Conservation (phyloP, 1,140 invertebrate species). For the Drosophila suzukii region DNA sequence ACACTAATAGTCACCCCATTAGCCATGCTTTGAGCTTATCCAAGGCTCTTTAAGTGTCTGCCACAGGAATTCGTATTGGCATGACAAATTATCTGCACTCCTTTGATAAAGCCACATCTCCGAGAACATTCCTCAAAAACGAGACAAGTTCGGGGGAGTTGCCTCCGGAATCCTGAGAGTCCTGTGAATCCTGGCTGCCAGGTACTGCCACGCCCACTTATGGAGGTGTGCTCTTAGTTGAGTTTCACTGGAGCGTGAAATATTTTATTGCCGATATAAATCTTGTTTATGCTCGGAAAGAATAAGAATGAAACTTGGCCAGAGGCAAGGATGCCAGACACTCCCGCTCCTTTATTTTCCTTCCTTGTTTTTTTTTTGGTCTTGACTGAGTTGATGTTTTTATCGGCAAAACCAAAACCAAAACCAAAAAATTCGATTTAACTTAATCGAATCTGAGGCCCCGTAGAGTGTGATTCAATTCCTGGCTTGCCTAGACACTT, state of each 20-base stretch:
- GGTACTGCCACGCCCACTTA: constrained; percentile 6
- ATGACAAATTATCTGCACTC: constrained; percentile 45
- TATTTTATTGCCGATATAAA: constrained; percentile 75
- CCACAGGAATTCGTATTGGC: constrained; percentile 39
- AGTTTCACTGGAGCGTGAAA: constrained; percentile 60
- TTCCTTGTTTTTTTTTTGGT: neutral
- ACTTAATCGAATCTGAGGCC: constrained; percentile 61
- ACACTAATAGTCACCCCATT: constrained; percentile 22
- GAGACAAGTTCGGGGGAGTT: constrained; percentile 17
- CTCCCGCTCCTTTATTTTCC: neutral
- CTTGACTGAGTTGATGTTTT: constrained; percentile 53
- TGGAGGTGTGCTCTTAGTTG: constrained; percentile 48
- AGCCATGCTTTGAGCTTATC: constrained; percentile 5
- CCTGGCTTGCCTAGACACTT: constrained; percentile 58
- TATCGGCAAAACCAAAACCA: constrained; percentile 56
- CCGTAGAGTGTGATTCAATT: constrained; percentile 61
- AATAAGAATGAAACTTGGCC: constrained; percentile 19
- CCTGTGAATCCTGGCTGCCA: constrained; percentile 2
- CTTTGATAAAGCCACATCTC: constrained; percentile 43
- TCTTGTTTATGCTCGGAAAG: constrained; percentile 59
- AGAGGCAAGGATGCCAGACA: constrained; percentile 23
- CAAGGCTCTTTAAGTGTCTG: constrained; percentile 2
- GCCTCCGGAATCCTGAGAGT: neutral
- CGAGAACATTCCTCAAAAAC: constrained; percentile 39
- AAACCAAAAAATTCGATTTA: constrained; percentile 74